Base-by-base conservation (phyloP, 2,888 invertebrate species). In the Cloeon dipterum region DNA sequence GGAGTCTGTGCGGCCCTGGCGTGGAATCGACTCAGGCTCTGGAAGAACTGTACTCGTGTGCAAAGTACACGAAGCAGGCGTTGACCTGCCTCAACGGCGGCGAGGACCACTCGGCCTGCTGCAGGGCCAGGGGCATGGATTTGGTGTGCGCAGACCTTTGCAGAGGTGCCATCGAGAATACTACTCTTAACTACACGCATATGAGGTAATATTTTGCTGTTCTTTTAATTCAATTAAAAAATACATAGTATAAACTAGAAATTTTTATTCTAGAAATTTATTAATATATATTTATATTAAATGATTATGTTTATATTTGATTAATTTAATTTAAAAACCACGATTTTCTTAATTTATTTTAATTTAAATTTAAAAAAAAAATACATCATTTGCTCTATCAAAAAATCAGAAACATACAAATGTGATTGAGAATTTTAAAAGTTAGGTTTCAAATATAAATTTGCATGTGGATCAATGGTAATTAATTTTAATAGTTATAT, bases 31-130 rank as follows among this genome's bases (percentile, higher is more conserved):
- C 44, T 50, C 61, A 68, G 46, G 66, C 73, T 60, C 69, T 76
- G 43, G 77, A 82, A 32, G 82, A 83, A 53, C 62, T 83, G 51
- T 82, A 85, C 78, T 81, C 83, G 29, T 85, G 83, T 55, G 83
- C 83, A 1, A 83, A 83, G 0, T 83, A 82, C 81, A 78, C 81
- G 1, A 69, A 74, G 3, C 70, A 72, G 20, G 78, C 81, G 1
- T 82, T 83, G 52, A 68, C 70, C 8, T 83, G 83, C 48, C 59
- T 83, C 40, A 72, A 78, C 32, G 78, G 82, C 45, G 74, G 75
- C 2, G 65, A 74, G 49, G 82, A 85, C 58, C 83, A 83, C 53
- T 74, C 78, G 1, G 71, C 75, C 0, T 85, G 83, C 56, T 83
- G 83, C 50, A 62, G 67, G 19, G 65, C 73, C 0, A 58, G 78